These are phyloP conservation scores for Blennius ocellaris DNA, from an alignment of 2,113 vertebrate genomes.

Conservation along the genomic window DNA sequence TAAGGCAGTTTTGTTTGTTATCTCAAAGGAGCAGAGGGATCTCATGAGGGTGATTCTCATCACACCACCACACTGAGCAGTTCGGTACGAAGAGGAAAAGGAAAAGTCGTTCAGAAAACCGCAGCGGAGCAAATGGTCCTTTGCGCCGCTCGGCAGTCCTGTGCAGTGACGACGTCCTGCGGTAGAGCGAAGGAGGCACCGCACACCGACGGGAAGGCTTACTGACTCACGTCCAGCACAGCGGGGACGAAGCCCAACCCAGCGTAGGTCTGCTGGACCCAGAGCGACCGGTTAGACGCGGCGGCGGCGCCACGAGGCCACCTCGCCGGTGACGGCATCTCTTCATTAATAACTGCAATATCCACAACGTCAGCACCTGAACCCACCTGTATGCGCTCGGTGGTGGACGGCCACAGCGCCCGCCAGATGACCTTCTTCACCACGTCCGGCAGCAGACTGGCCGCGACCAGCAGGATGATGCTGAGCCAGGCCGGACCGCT, in stretches of 20 bases:
- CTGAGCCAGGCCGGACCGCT: slow-evolving; percentile 96
- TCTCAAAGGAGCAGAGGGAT: too few relatives aligned
- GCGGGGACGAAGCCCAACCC: slow-evolving; percentile 59
- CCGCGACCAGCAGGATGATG: slow-evolving; percentile 91
- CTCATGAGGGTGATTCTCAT: too few relatives aligned
- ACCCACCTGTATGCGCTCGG: slow-evolving; percentile 93
- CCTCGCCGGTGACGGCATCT: too few relatives aligned
- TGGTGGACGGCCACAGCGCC: slow-evolving; percentile 93
- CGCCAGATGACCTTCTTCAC: slow-evolving; percentile 93
- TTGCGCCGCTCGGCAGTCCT: too few relatives aligned
- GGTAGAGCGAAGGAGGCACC: slow-evolving; percentile 20
- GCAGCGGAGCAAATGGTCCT: too few relatives aligned
- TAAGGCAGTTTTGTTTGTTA: too few relatives aligned
- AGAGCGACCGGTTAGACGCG: slow-evolving; percentile 31
- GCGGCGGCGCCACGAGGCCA: background rate
- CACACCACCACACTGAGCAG: too few relatives aligned
- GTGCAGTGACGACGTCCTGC: too few relatives aligned
- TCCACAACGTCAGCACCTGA: background rate
- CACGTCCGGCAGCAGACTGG: slow-evolving; percentile 95
- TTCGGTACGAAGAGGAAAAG: too few relatives aligned
- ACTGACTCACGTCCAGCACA: slow-evolving; percentile 70
- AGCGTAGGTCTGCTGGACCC: slow-evolving; percentile 69
- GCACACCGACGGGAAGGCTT: slow-evolving; percentile 34
- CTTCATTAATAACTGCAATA: too few relatives aligned
- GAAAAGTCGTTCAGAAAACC: too few relatives aligned